Percentiles rank a stretch among this genome's conserved stretches.
Evolutionary conservation across 1,140 invertebrate species (phyloP).

Genomic region (Pogonognathellus flavescens): DNA sequence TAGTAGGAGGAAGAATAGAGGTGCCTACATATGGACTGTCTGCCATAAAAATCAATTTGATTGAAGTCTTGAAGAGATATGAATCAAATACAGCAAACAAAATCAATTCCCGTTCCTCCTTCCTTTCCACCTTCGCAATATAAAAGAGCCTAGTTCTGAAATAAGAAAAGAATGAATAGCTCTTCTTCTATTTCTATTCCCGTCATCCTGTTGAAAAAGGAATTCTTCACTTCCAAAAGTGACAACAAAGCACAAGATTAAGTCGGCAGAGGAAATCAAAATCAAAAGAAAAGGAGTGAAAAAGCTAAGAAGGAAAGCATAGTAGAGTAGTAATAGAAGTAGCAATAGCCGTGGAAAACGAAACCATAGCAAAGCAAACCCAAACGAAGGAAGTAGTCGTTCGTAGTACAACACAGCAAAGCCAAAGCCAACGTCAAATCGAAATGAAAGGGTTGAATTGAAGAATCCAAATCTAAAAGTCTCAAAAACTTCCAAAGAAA

Average conservation of each 20-base stretch:
- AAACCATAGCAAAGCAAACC: constrained; percentile 35
- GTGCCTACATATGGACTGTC: background rate
- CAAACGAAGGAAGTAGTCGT: background rate
- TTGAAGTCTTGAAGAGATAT: constrained; percentile 50
- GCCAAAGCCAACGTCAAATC: constrained; percentile 39
- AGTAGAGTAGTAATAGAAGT: constrained; percentile 40
- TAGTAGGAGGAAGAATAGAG: background rate
- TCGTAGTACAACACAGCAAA: constrained; percentile 30
- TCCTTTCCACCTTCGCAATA: constrained; percentile 41
- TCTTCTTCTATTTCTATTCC: constrained; percentile 50
- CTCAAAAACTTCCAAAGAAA: constrained; percentile 47
- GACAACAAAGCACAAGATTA: constrained; percentile 63
- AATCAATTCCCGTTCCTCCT: constrained; percentile 49
- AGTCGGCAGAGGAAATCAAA: constrained; percentile 58
- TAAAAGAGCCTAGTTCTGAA: constrained; percentile 43
- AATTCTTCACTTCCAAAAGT: constrained; percentile 54
- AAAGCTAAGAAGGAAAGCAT: constrained; percentile 51
- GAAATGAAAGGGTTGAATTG: constrained; percentile 51
- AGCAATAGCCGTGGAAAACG: constrained; percentile 27
- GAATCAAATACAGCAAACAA: constrained; percentile 48
- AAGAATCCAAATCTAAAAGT: constrained; percentile 51
- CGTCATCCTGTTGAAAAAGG: constrained; percentile 44
- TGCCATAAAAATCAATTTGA: constrained; percentile 38
- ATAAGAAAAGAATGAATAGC: constrained; percentile 43
- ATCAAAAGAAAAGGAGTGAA: constrained; percentile 58